Conservation (phyloP, 2,797 vertebrate species). For the Acanthurus leucopareius region DNA sequence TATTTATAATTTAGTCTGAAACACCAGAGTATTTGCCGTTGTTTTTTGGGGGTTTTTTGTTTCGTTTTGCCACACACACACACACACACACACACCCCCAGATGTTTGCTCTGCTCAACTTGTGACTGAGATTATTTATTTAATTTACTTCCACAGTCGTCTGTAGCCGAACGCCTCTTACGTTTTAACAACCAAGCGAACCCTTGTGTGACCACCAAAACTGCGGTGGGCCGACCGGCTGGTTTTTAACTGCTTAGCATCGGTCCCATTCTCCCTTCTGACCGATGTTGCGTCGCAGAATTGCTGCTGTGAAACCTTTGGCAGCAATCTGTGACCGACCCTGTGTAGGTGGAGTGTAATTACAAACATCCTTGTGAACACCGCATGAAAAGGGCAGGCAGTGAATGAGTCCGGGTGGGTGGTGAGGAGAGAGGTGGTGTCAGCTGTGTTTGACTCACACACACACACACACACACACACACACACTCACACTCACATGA, state of each 20-base stretch:
- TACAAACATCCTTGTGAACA: slow-evolving; percentile 14
- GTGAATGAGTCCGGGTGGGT: slow-evolving; percentile 22
- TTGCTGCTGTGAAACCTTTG: slow-evolving; percentile 22
- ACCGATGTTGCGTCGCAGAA: slow-evolving; percentile 28
- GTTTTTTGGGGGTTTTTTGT: too few species aligned
- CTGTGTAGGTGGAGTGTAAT: slow-evolving; percentile 58
- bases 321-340: slow-evolving; percentile 61
- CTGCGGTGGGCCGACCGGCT: slow-evolving; percentile 1
- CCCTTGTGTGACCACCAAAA: neutral
- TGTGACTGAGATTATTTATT: slow-evolving; percentile 12
- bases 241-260: slow-evolving; percentile 8
- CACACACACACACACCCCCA: too few species aligned
- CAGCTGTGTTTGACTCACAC: slow-evolving; percentile 47
- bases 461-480: slow-evolving; percentile 4
- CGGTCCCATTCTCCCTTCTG: neutral
- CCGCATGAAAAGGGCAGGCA: slow-evolving; percentile 41
- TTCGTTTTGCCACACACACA: too few species aligned
- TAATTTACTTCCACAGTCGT: neutral
- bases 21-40: too few species aligned
- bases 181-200: slow-evolving; percentile 15
- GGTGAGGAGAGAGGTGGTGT: slow-evolving; percentile 11
- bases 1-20: too few species aligned
- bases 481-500: neutral
- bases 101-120: neutral
- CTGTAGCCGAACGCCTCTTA: neutral